Evolutionary conservation across 2,113 vertebrate genomes (phyloP).

Genomic region (Sander vitreus): DNA sequence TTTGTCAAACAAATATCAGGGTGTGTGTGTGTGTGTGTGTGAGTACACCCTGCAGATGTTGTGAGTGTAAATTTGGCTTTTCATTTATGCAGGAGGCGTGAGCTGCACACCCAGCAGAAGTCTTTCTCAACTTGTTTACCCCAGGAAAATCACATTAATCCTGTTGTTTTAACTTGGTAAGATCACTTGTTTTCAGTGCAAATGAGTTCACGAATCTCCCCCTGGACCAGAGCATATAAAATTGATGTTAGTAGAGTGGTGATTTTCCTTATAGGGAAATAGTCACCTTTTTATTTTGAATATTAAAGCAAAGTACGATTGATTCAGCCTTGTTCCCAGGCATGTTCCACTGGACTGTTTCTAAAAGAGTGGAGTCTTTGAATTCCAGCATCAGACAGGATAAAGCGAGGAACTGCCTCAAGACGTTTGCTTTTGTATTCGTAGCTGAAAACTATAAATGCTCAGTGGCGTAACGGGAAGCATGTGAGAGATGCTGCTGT

Average conservation of each 20-base stretch:
- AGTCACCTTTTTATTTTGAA: background rate
- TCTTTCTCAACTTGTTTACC: constrained; percentile 6
- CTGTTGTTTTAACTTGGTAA: background rate
- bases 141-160: background rate
- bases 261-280: background rate
- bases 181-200: background rate
- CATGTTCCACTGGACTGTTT: constrained; percentile 4
- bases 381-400: constrained; percentile 27
- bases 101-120: constrained; percentile 8
- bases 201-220: background rate
- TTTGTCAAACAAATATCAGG: constrained; percentile 27
- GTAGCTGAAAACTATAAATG: constrained; percentile 33
- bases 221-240: background rate
- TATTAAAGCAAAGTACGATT: background rate
- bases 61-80: constrained; percentile 47
- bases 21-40: constrained; percentile 6
- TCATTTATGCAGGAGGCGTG: constrained; percentile 25
- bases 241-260: background rate
- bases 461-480: constrained; percentile 8
- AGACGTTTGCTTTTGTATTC: constrained; percentile 49
- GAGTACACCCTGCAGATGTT: constrained; percentile 47
- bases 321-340: constrained; percentile 18
- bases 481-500: constrained; percentile 21
- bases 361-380: constrained; percentile 11
- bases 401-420: constrained; percentile 31